phyloP scores from a whole-genome alignment of 2,113 vertebrate species.

The Cyanistes caeruleus region DNA sequence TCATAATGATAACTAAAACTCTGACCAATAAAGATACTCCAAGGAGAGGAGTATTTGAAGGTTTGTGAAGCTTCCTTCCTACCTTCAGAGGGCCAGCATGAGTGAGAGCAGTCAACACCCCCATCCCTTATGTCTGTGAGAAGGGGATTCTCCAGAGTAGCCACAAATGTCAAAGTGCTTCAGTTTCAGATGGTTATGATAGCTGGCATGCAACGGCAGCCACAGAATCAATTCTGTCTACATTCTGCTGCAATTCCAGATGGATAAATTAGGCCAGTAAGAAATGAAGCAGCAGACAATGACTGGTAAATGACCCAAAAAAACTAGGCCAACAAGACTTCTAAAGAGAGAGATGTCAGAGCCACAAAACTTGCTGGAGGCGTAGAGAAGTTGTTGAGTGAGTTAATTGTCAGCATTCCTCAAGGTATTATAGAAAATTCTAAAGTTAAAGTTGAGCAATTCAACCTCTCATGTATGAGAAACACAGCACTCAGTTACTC shows the following conservation, averaged over 20 bases:
- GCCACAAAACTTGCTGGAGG: constrained; percentile 3
- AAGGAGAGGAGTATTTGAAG: background rate
- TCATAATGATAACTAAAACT: background rate
- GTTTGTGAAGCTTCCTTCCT: background rate
- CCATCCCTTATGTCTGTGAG: background rate
- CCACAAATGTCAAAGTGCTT: background rate
- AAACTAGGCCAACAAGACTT: constrained; percentile 35
- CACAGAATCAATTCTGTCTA: background rate
- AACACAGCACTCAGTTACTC: constrained; percentile 22
- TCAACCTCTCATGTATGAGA: constrained; percentile 20
- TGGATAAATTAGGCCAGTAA: constrained; percentile 45
- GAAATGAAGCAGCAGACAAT: constrained; percentile 34
- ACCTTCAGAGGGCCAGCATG: background rate
- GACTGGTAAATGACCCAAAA: constrained; percentile 48
- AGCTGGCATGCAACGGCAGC: background rate
- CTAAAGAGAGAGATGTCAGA: background rate
- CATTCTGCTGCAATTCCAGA: constrained; percentile 23
- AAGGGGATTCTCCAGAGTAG: background rate
- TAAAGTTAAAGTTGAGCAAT: constrained; percentile 38
- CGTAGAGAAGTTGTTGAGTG: background rate
- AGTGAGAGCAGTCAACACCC: background rate
- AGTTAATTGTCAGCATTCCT: constrained; percentile 39
- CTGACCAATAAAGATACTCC: background rate
- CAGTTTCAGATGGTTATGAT: background rate
- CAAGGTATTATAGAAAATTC: constrained; percentile 22